phyloP scores from a whole-genome alignment of 1,140 invertebrate species.

The Drosophila pseudoobscura region DNA sequence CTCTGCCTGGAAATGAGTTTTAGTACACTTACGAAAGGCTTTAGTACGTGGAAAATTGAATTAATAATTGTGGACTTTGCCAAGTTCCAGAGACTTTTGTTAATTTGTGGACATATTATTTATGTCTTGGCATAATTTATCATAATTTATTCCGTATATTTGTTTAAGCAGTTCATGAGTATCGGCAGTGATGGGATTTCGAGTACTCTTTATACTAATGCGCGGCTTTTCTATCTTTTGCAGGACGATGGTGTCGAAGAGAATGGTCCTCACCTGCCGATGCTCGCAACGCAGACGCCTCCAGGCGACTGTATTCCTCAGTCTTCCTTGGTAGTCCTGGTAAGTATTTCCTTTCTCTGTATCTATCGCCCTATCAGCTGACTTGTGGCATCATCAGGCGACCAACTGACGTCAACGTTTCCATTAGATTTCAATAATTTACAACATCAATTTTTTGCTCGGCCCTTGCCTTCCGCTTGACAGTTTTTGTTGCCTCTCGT shows the following conservation, averaged over 20 bases:
- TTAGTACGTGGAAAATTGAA: slow-evolving; percentile 39
- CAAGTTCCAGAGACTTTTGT: background rate
- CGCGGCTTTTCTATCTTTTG: slow-evolving; percentile 81
- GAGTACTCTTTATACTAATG: slow-evolving; percentile 25
- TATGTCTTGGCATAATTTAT: too few relatives aligned
- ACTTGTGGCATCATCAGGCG: slow-evolving; percentile 43
- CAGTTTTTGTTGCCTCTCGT: slow-evolving; percentile 21
- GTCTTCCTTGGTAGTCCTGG: slow-evolving; percentile 95
- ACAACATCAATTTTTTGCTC: slow-evolving; percentile 49
- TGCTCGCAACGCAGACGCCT: slow-evolving; percentile 89
- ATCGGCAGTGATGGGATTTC: too few relatives aligned
- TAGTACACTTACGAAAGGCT: slow-evolving; percentile 41
- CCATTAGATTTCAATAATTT: slow-evolving; percentile 75
- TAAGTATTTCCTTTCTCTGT: slow-evolving; percentile 83
- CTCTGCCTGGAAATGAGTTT: slow-evolving; percentile 35
- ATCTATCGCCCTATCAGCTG: slow-evolving; percentile 24
- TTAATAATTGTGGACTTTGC: slow-evolving; percentile 32
- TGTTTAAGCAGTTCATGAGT: too few relatives aligned
- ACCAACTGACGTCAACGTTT: slow-evolving; percentile 65
- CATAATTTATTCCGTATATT: too few relatives aligned
- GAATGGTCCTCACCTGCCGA: slow-evolving; percentile 94
- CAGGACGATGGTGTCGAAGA: slow-evolving; percentile 95
- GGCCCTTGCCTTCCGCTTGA: slow-evolving; percentile 16
- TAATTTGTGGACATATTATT: slow-evolving; percentile 12
- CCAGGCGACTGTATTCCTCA: slow-evolving; percentile 93